These are phyloP conservation scores for Hemaris fuciformis DNA, from an alignment of 2,888 invertebrate genomes.

Conservation along the genomic window DNA sequence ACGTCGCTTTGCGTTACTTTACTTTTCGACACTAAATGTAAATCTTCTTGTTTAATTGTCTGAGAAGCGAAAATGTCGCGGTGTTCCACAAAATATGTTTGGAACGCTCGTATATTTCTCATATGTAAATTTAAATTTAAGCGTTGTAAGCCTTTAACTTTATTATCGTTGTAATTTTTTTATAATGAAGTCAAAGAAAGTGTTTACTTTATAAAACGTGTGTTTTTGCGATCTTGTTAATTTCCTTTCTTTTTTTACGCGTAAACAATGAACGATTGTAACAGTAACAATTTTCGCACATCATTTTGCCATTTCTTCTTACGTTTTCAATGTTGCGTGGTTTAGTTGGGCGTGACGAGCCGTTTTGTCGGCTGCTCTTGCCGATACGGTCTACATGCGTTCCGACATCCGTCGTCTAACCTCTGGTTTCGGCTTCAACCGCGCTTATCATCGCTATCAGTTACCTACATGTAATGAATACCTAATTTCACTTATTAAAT, in stretches of 20 bases:
- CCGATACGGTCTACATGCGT: slow-evolving; percentile 76
- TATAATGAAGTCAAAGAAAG: slow-evolving; percentile 35
- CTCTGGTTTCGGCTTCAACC: slow-evolving; percentile 59
- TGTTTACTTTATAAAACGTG: slow-evolving; percentile 26
- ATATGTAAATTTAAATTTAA: slow-evolving; percentile 32
- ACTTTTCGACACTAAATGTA: slow-evolving; percentile 34
- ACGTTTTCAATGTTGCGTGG: slow-evolving; percentile 62
- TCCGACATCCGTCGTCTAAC: slow-evolving; percentile 62
- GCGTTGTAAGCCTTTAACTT: slow-evolving; percentile 32
- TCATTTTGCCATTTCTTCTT: slow-evolving; percentile 47
- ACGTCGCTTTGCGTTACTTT: slow-evolving; percentile 37
- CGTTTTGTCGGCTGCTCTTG: slow-evolving; percentile 72
- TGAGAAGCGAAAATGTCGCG: slow-evolving; percentile 37
- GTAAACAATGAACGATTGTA: slow-evolving; percentile 31
- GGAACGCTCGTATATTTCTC: slow-evolving; percentile 33
- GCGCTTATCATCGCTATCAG: slow-evolving; percentile 45
- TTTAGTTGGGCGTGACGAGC: slow-evolving; percentile 71
- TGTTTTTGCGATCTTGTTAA: slow-evolving; percentile 23
- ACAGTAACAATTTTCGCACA: slow-evolving; percentile 50
- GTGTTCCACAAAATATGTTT: slow-evolving; percentile 28
- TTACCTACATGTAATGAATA: slow-evolving; percentile 38
- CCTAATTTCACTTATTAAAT: slow-evolving; percentile 22
- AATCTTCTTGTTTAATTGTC: slow-evolving; percentile 44
- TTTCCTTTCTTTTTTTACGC: slow-evolving; percentile 22
- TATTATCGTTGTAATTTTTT: slow-evolving; percentile 31